phyloP scores from a whole-genome alignment of 2,888 invertebrate genomes.

The Ophion ellenae region DNA sequence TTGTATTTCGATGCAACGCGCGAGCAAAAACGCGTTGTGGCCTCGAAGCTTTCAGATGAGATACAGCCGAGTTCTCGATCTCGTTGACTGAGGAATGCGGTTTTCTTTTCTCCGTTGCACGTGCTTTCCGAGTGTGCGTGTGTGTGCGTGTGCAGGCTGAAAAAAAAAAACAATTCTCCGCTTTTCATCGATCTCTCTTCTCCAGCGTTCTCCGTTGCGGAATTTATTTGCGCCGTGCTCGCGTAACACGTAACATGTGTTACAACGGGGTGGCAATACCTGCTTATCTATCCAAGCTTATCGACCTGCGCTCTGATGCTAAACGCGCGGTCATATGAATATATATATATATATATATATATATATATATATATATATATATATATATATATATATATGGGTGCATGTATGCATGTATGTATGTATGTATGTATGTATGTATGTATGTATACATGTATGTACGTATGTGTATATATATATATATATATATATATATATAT shows the following conservation, averaged over 20 bases:
- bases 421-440: too few species aligned
- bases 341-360: not conserved
- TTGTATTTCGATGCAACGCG: slow-evolving; percentile 1
- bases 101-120: slow-evolving; percentile 13
- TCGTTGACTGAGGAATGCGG: slow-evolving; percentile 61
- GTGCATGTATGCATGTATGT: too few species aligned
- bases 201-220: slow-evolving; percentile 1
- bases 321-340: slow-evolving; percentile 20
- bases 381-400: not conserved
- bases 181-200: slow-evolving; percentile 1
- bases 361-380: not conserved
- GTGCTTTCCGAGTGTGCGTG: not conserved
- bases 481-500: too few species aligned
- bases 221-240: slow-evolving; percentile 57
- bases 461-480: too few species aligned
- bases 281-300: slow-evolving; percentile 64
- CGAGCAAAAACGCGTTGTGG: not conserved
- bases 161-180: not conserved
- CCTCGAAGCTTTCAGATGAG: not conserved
- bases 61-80: slow-evolving; percentile 2
- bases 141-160: not conserved
- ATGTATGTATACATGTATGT: too few species aligned
- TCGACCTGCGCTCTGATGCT: slow-evolving; percentile 54
- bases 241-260: slow-evolving; percentile 58
- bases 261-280: slow-evolving; percentile 61